Base-by-base conservation (phyloP, 35 echinoderm and acorn worm species). In the Patiria miniata region DNA sequence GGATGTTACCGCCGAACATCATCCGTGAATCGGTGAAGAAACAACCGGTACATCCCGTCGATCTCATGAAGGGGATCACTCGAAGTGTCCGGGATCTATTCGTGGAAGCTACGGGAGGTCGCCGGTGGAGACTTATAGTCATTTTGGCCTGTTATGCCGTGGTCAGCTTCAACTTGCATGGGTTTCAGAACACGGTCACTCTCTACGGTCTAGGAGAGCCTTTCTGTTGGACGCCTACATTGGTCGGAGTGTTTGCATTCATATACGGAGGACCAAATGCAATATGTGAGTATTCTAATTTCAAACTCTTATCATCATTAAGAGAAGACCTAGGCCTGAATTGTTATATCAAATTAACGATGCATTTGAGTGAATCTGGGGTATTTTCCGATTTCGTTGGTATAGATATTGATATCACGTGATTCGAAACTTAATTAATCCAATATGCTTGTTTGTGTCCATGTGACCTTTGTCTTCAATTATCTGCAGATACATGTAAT, bases 181-280 rank as follows among this genome's bases (percentile, higher is more conserved):
- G 65, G 2, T 73, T 73, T 23, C 65, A 73, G 34, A 73, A 73
- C 65, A 73, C 65, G 29, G 65, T 36, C 6, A 73, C 21, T 36
- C 65, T 73, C 34, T 73, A 73, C 26, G 65, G 21, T 26, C 65
- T 73, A 7, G 65, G 65, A 34, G 65, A 73, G 26, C 65, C 65
- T 1, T 73, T 73, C 34, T 73, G 65, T 34, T 73, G 65, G 65
- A 32, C 65, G 7, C 65, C 65, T 2, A 6, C 65, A 14, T 23
- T 73, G 3, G 65, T 73, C 23, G 65, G 65, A 22, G 34, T 36
- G 10, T 73, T 73, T 36, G 18, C 65, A 34, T 26, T 34, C 26
- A 7, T 73, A 14, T 73, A 73, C 34, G 26, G 34, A 34, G 65
- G 21, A 14, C 65, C 65, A 16, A 73, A 34, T 30, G 7, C 65